Conservation (phyloP, 2,888 invertebrate species). For the Synergus itoensis region DNA sequence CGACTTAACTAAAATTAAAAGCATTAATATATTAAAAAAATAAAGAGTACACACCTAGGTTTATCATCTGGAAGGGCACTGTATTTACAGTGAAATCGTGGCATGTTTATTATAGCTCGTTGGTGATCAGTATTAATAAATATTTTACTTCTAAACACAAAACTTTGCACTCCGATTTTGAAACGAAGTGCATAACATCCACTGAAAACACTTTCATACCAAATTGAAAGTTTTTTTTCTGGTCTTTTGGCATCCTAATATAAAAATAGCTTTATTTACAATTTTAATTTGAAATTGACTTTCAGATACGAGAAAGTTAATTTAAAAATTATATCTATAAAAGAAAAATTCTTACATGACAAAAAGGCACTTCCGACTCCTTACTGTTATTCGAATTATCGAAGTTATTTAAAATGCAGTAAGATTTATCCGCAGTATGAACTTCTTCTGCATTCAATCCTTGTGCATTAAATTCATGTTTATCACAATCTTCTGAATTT, state of each 20-base stretch:
- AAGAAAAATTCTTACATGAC: slow-evolving; percentile 18
- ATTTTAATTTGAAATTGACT: not conserved
- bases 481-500: slow-evolving; percentile 47
- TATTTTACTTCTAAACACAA: slow-evolving; percentile 43
- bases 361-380: slow-evolving; percentile 8
- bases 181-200: slow-evolving; percentile 53
- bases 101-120: not conserved
- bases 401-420: slow-evolving; percentile 40
- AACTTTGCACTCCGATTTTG: slow-evolving; percentile 35
- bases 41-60: not conserved
- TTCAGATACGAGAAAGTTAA: not conserved
- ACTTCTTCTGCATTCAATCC: slow-evolving; percentile 44
- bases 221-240: slow-evolving; percentile 42
- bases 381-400: not conserved
- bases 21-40: not conserved
- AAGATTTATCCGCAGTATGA: slow-evolving; percentile 47
- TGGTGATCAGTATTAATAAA: slow-evolving; percentile 48
- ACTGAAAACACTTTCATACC: slow-evolving; percentile 51
- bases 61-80: slow-evolving; percentile 5
- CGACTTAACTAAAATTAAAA: not conserved
- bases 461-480: slow-evolving; percentile 40
- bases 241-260: not conserved
- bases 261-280: not conserved
- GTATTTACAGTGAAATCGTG: slow-evolving; percentile 30
- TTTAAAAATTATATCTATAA: not conserved